A percentile compares a stretch with the other conserved stretches of the same genome.
These are phyloP conservation scores for Brachionus rubens DNA, from an alignment of 1,140 invertebrate species.

Conservation along the genomic window DNA sequence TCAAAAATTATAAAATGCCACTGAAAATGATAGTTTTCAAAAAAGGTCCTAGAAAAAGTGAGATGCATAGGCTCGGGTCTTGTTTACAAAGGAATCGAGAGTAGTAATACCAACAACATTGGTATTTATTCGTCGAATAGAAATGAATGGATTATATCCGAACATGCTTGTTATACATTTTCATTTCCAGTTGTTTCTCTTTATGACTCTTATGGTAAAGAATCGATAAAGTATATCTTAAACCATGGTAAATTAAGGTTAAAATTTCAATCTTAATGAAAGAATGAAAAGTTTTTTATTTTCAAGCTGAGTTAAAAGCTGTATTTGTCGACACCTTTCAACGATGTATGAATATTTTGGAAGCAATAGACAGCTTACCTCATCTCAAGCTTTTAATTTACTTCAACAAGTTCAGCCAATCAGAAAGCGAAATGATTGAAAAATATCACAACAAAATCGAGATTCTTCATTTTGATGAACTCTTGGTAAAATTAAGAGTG, in stretches of 20 bases:
- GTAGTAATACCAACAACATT: slow-evolving; percentile 14
- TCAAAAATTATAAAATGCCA: too few species aligned
- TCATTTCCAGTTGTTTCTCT: slow-evolving; percentile 20
- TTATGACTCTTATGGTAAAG: slow-evolving; percentile 45
- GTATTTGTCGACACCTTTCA: slow-evolving; percentile 31
- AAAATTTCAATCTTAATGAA: background rate
- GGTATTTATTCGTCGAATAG: slow-evolving; percentile 40
- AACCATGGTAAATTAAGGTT: slow-evolving; percentile 42
- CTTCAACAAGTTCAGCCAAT: slow-evolving; percentile 9
- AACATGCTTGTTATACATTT: slow-evolving; percentile 41
- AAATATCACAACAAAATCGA: background rate
- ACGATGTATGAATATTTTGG: slow-evolving; percentile 26
- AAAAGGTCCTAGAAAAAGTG: slow-evolving; percentile 9
- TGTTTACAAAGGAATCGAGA: slow-evolving; percentile 20
- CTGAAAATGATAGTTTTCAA: too few species aligned
- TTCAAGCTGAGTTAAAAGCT: slow-evolving; percentile 32
- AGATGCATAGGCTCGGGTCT: slow-evolving; percentile 1
- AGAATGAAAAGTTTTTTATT: too few species aligned
- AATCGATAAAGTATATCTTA: slow-evolving; percentile 27
- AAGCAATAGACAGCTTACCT: background rate
- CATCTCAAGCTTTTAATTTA: slow-evolving; percentile 31
- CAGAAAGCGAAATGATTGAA: background rate
- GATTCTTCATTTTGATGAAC: slow-evolving; percentile 1
- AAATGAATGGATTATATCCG: slow-evolving; percentile 42
- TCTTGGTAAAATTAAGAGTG: too few species aligned